Evolutionary conservation across 2,797 vertebrate genomes (phyloP).

Genomic region (Aldrovandia affinis): DNA sequence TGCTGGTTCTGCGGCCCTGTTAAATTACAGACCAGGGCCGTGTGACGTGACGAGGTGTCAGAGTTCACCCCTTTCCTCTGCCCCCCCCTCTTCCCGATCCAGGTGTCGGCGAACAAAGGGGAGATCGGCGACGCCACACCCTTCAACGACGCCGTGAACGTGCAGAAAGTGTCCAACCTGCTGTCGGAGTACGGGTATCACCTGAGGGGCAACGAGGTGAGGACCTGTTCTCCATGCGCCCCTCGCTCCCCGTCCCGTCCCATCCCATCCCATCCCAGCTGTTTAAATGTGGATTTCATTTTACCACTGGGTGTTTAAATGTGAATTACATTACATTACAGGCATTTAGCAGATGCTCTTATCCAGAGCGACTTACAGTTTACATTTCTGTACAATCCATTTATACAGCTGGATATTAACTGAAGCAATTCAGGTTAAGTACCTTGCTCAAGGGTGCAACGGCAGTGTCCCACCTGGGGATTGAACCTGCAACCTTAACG

Average conservation of each 20-base stretch:
- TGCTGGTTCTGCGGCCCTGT: too few species aligned
- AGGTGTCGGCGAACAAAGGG: slow-evolving; percentile 98
- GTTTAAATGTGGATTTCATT: background rate
- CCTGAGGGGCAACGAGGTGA: slow-evolving; percentile 93
- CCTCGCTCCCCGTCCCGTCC: background rate
- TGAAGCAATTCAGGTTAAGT: too few species aligned
- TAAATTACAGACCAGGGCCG: too few species aligned
- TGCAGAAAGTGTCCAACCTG: slow-evolving; percentile 97
- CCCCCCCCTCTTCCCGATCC: slow-evolving; percentile 23
- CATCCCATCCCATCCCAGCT: background rate
- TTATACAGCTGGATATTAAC: too few species aligned
- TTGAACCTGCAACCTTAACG: too few species aligned
- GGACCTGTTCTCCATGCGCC: slow-evolving; percentile 17
- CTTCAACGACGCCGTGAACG: slow-evolving; percentile 96
- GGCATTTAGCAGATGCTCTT: too few species aligned
- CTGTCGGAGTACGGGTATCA: slow-evolving; percentile 96
- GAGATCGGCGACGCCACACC: slow-evolving; percentile 98
- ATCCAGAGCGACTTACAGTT: too few species aligned
- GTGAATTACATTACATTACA: too few species aligned
- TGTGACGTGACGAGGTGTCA: background rate
- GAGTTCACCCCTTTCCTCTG: background rate
- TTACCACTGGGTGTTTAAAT: too few species aligned
- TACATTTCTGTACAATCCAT: too few species aligned
- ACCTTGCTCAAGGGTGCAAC: too few species aligned
- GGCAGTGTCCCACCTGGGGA: too few species aligned